Percentiles rank a stretch among this genome's conserved stretches.
Evolutionary conservation across 2,888 invertebrate genomes (phyloP).

Genomic region (Drosophila emarginata): DNA sequence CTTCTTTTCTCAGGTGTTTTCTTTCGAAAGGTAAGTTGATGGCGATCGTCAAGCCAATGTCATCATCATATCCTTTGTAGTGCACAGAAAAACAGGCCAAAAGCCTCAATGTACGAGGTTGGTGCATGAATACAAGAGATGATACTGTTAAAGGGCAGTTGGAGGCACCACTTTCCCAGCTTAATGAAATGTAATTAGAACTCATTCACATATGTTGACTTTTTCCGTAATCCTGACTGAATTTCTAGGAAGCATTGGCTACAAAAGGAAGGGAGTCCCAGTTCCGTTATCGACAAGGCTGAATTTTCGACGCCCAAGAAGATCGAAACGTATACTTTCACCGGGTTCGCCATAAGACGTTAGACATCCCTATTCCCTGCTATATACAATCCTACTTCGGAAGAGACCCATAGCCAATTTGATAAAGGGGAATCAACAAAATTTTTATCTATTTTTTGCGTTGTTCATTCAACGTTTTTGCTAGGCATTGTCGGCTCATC

Average conservation of each 20-base stretch:
- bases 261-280: constrained; percentile 88
- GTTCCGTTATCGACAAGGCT: constrained; percentile 88
- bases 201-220: neutral
- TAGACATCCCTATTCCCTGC: constrained; percentile 32
- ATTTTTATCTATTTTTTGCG: neutral
- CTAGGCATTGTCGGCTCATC: neutral
- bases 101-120: constrained; percentile 85
- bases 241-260: constrained; percentile 82
- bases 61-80: constrained; percentile 76
- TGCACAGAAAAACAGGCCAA: constrained; percentile 85
- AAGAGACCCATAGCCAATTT: neutral
- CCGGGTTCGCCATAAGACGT: constrained; percentile 83
- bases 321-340: constrained; percentile 83
- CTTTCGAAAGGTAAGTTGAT: constrained; percentile 78
- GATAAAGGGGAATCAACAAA: neutral
- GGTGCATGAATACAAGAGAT: constrained; percentile 87
- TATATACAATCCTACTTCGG: neutral
- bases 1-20: constrained; percentile 74
- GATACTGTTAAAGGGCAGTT: constrained; percentile 86
- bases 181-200: constrained; percentile 84
- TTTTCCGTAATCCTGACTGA: constrained; percentile 14
- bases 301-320: constrained; percentile 87
- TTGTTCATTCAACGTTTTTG: neutral
- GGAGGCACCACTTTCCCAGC: constrained; percentile 84
- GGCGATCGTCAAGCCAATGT: neutral